A percentile compares a stretch with the other conserved stretches of the same genome.
Evolutionary conservation across 2,113 vertebrate genomes (phyloP).

Genomic region (Cryptotis parvus): DNA sequence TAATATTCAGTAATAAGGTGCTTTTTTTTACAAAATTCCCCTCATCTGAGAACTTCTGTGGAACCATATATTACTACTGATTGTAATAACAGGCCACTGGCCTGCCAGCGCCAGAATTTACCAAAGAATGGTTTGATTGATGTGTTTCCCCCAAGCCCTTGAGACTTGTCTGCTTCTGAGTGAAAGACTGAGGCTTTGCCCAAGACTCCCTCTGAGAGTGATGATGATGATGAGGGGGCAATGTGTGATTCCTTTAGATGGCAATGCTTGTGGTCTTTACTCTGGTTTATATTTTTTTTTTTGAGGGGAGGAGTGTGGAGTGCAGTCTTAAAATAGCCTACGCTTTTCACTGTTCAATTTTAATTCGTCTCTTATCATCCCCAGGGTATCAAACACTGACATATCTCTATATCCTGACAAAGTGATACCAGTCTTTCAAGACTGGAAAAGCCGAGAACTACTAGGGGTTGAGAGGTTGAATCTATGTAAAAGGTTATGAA

Average conservation of each 20-base stretch:
- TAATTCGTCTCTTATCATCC: constrained; percentile 35
- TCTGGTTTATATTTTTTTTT: not conserved
- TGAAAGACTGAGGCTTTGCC: constrained; percentile 23
- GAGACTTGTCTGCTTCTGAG: constrained; percentile 14
- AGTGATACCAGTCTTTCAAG: not conserved
- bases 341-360: constrained; percentile 44
- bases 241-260: constrained; percentile 26
- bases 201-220: constrained; percentile 48
- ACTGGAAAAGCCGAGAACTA: not conserved
- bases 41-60: constrained; percentile 62
- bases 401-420: not conserved
- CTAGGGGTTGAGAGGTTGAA: not conserved
- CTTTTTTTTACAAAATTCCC: constrained; percentile 68
- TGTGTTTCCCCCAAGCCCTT: constrained; percentile 39
- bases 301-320: not conserved
- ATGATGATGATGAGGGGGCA: constrained; percentile 37
- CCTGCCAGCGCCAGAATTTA: constrained; percentile 61
- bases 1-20: constrained; percentile 70
- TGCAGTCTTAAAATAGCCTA: not conserved
- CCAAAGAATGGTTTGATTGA: constrained; percentile 60
- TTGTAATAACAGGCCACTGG: constrained; percentile 64
- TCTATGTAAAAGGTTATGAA: not conserved
- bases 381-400: not conserved
- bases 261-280: not conserved
- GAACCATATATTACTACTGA: constrained; percentile 63